A percentile compares a stretch with the other conserved stretches of the same genome.
Evolutionary conservation across 1,140 invertebrate genomes (phyloP).

Genomic region (Eumeta japonica): DNA sequence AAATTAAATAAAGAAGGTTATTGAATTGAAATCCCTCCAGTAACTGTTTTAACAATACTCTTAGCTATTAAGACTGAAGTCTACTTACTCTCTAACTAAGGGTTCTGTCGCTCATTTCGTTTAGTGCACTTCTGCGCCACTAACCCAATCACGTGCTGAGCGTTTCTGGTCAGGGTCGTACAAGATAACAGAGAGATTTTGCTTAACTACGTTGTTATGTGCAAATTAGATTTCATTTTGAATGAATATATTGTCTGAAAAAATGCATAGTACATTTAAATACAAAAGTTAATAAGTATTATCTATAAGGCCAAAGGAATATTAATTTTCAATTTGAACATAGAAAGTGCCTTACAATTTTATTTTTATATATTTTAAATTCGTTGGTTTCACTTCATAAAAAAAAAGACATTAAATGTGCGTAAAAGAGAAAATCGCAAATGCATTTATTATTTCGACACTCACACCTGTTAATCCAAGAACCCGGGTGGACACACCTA

Average conservation of each 20-base stretch:
- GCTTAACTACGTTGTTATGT: too few relatives aligned
- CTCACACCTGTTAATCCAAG: too few relatives aligned
- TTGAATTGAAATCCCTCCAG: constrained; percentile 48
- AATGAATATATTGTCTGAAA: too few relatives aligned
- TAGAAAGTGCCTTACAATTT: constrained; percentile 56
- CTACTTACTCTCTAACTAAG: constrained; percentile 27
- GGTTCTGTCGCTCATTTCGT: constrained; percentile 17
- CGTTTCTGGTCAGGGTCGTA: constrained; percentile 46
- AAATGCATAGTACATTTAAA: too few relatives aligned
- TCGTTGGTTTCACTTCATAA: too few relatives aligned
- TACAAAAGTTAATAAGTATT: too few relatives aligned
- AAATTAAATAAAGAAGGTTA: constrained; percentile 30
- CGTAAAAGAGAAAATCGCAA: too few relatives aligned
- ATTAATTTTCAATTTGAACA: constrained; percentile 45
- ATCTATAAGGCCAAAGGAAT: too few relatives aligned
- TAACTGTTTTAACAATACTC: constrained; percentile 46
- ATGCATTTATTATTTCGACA: constrained; percentile 53
- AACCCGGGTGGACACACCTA: too few relatives aligned
- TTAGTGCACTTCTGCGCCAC: constrained; percentile 22
- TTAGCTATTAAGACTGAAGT: constrained; percentile 51
- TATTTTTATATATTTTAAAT: constrained; percentile 39
- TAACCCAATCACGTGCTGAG: constrained; percentile 42
- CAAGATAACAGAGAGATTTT: too few relatives aligned
- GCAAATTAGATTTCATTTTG: too few relatives aligned
- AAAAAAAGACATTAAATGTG: too few relatives aligned